Evolutionary conservation across 64 coral and sea anemone genomes (phyloP).

Genomic region (Trachythela sp.): DNA sequence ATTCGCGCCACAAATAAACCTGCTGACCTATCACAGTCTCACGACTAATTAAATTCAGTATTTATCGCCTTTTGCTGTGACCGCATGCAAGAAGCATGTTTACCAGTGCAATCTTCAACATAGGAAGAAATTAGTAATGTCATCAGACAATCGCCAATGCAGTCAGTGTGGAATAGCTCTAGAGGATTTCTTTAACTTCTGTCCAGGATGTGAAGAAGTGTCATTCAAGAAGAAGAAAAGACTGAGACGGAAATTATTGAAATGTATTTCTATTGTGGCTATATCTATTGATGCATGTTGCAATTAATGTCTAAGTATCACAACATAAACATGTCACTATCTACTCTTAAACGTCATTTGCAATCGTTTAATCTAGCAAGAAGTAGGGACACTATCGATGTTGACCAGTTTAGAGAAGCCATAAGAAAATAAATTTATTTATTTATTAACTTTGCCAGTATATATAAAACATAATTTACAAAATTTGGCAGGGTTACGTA

Average conservation of each 20-base stretch:
- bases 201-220: neutral
- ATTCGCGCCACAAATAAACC: too few relatives aligned
- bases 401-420: slow-evolving; percentile 3
- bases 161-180: neutral
- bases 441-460: too few relatives aligned
- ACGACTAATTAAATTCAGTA: neutral
- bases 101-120: neutral
- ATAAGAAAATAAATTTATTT: too few relatives aligned
- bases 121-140: neutral
- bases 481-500: too few relatives aligned
- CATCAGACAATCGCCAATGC: neutral
- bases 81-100: too few relatives aligned
- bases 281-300: neutral
- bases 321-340: slow-evolving; percentile 6
- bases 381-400: slow-evolving; percentile 5
- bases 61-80: neutral
- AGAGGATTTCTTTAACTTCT: neutral
- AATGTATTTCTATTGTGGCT: slow-evolving; percentile 14
- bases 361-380: slow-evolving; percentile 11
- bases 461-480: too few relatives aligned
- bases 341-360: neutral
- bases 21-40: neutral
- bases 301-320: slow-evolving; percentile 14
- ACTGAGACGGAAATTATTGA: neutral
- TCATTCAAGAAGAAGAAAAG: neutral